These are phyloP conservation scores for Siderastrea radians DNA, from an alignment of 92 coral and sea anemone genomes.

Conservation along the genomic window DNA sequence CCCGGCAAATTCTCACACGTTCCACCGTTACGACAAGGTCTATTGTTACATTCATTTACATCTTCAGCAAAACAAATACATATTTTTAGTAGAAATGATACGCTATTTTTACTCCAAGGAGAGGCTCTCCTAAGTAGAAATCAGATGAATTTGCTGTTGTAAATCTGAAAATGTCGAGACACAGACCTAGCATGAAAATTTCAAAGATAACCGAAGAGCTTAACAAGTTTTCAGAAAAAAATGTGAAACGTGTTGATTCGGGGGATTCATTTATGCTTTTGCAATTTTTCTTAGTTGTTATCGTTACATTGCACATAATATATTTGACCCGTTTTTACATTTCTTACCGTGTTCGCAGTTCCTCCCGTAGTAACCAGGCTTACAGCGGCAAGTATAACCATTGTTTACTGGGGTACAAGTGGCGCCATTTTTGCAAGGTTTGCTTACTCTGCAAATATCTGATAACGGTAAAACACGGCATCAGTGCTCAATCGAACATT, in stretches of 20 bases:
- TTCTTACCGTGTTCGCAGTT: conserved; percentile 61
- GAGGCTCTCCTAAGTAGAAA: no score
- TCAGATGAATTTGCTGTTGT: no score
- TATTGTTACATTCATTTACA: conserved; percentile 63
- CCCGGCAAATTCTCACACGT: conserved; percentile 62
- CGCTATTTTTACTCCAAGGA: no score
- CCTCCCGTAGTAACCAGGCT: conserved; percentile 44
- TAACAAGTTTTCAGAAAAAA: no score
- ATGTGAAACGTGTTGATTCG: no score
- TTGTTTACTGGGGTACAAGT: not conserved
- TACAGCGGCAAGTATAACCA: conserved; percentile 27
- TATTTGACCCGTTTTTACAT: not conserved
- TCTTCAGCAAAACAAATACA: conserved; percentile 34
- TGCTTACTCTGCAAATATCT: conserved; percentile 32
- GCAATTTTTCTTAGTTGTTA: no score
- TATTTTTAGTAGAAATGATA: not conserved
- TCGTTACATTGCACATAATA: no score
- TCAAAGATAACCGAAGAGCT: no score
- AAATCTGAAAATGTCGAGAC: no score
- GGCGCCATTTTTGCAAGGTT: conserved; percentile 46
- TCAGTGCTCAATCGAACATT: not conserved
- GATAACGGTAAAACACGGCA: not conserved
- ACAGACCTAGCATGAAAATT: no score
- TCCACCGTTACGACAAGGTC: conserved; percentile 64
- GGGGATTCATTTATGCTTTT: no score